Evolutionary conservation across 1,140 invertebrate genomes (phyloP).

Genomic region (Mylabris phalerata): DNA sequence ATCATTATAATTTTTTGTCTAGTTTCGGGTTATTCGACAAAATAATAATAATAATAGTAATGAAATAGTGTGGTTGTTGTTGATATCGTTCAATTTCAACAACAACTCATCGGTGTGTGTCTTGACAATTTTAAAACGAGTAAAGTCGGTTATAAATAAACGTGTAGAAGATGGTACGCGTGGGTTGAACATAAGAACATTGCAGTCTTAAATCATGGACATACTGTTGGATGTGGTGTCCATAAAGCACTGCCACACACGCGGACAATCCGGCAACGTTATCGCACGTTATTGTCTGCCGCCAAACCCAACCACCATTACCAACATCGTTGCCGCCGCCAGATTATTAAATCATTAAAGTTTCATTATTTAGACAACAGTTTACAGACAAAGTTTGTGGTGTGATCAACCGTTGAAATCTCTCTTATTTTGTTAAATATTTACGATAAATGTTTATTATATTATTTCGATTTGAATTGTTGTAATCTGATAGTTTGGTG

Average conservation of each 20-base stretch:
- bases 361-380: no score
- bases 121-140: constrained; percentile 30
- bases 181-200: constrained; percentile 28
- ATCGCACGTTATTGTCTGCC: background rate
- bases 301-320: background rate
- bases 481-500: no score
- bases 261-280: constrained; percentile 13
- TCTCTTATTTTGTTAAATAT: no score
- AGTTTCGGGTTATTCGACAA: background rate
- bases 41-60: background rate
- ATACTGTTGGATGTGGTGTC: constrained; percentile 12
- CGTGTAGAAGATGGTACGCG: constrained; percentile 24
- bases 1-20: background rate
- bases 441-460: no score
- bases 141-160: constrained; percentile 29
- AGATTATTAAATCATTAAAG: no score
- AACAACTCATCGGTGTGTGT: background rate
- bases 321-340: no score
- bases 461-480: no score
- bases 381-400: no score
- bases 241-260: constrained; percentile 29
- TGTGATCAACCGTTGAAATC: no score
- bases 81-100: background rate
- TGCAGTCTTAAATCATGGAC: constrained; percentile 28
- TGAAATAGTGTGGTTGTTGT: background rate